Evolutionary conservation across 2,797 vertebrate genomes (phyloP), one percentile per base, ranked within the genome.

Genomic region (Neomorphus geoffroyi): DNA sequence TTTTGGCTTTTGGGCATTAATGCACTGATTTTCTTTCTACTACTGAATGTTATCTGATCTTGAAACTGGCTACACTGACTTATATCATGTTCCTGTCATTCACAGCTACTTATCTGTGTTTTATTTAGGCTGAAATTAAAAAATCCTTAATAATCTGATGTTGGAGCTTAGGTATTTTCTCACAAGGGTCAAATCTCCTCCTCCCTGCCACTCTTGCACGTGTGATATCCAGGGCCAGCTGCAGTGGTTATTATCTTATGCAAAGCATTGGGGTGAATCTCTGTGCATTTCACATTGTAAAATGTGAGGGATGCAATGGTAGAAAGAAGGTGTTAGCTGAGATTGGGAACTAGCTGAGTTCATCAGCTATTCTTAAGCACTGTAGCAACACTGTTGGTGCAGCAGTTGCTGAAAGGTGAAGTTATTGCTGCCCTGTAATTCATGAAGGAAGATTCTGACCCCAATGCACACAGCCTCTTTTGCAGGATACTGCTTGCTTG

Each of bases 51-150:
- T 80, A 93, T 92, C 84, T 75, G 90, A 86, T 85, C 41, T 23
- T 79, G 78, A 96, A 93, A 60, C 33, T 84, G 74, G 58, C 11
- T 50, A 41, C 56, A 75, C 32, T 75, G 66, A 90, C 91, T 96
- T 96, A 95, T 27, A 60, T 67, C 62, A 67, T 69, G 39, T 69
- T 93, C 32, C 90, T 95, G 95, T 95, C 94, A 96, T 33, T 97
- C 90, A 88, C 6, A 50, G 56, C 50, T 91, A 43, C 71, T 96
- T 94, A 82, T 93, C 75, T 90, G 80, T 80, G 37, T 80, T 86
- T 88, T 75, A 80, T 17, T 94, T 17, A 90, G 91, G 11, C 60
- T 80, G 66, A 94, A 97, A 96, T 82, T 80, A 77, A 80, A 93
- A 95, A 89, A 88, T 88, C 27, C 64, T 65, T 70, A 85, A 64